Base-by-base conservation (phyloP, 2,888 invertebrate genomes). In the Agriopis leucophaearia region DNA sequence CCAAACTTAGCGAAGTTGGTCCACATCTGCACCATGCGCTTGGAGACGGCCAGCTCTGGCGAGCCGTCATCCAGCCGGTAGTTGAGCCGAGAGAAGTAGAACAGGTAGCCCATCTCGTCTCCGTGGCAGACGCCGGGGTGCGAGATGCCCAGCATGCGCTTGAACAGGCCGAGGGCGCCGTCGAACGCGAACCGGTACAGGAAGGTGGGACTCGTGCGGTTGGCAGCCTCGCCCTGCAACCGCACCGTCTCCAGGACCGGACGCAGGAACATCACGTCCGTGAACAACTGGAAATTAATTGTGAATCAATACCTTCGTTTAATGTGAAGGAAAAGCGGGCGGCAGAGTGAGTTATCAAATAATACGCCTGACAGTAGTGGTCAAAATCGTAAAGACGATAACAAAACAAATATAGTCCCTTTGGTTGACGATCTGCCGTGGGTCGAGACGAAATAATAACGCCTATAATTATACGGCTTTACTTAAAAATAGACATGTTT, bases 1-100 rank as follows among this genome's bases (percentile, higher is more conserved):
- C 95, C 95, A 71, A 94, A 95, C 86, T 95, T 95, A 42, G 95
- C 95, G 73, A 95, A 95, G 82, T 95, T 95, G 36, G 95, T 94
- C 95, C 95, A 95, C 94, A 96, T 90, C 76, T 94, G 94, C 0
- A 95, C 93, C 95, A 95, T 95, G 44, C 94, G 91, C 69, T 91
- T 92, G 51, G 95, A 95, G 0, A 95, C 95, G 45, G 91, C 90
- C 8, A 95, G 88, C 76, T 95, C 95, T 13, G 94, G 88, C 0
- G 95, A 95, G 61, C 92, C 92, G 15, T 95, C 95, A 74, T 95
- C 95, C 27, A 95, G 82, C 72, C 95, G 91, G 72, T 95, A 92
- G 84, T 95, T 95, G 13, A 95, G 89, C 74, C 95, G 93, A 1
- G 95, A 95, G 86, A 95, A 95, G 81, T 95, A 95, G 78, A 96